phyloP scores from a whole-genome alignment of 2,888 invertebrate genomes.

The Metalampra italica region DNA sequence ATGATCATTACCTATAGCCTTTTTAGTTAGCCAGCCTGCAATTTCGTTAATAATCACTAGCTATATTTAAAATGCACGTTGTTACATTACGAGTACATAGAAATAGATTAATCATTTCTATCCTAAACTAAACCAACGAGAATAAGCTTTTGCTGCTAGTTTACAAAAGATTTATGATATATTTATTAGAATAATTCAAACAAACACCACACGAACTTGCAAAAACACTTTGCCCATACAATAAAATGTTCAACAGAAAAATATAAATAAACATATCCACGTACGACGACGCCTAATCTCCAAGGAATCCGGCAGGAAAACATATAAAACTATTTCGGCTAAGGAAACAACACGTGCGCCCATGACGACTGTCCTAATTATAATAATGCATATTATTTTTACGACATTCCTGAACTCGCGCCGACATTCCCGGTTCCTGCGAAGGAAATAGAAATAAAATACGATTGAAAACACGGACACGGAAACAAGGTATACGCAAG shows the following conservation, averaged over 20 bases:
- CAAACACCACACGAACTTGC: too few relatives aligned
- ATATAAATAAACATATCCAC: too few relatives aligned
- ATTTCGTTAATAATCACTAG: too few relatives aligned
- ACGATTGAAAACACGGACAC: constrained; percentile 14
- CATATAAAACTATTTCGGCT: constrained; percentile 39
- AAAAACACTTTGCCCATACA: too few relatives aligned
- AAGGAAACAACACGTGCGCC: constrained; percentile 40
- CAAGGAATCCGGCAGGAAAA: constrained; percentile 20
- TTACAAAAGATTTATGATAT: too few relatives aligned
- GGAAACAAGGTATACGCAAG: constrained; percentile 16
- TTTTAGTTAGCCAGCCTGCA: too few relatives aligned
- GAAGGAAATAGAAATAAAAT: constrained; percentile 32
- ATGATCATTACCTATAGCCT: too few relatives aligned
- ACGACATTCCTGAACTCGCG: constrained; percentile 40
- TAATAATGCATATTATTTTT: constrained; percentile 69
- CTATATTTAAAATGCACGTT: too few relatives aligned
- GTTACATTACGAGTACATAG: too few relatives aligned
- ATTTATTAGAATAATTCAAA: too few relatives aligned
- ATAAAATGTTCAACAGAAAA: too few relatives aligned
- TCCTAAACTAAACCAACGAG: not conserved
- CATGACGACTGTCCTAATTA: constrained; percentile 46
- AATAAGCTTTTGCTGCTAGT: too few relatives aligned
- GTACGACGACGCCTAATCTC: not conserved
- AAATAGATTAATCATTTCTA: not conserved
- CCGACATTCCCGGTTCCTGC: constrained; percentile 39